Percentiles rank a stretch among this genome's conserved stretches.
Conservation (phyloP, 2,888 invertebrate genomes). For the Zelleria hepariella region DNA sequence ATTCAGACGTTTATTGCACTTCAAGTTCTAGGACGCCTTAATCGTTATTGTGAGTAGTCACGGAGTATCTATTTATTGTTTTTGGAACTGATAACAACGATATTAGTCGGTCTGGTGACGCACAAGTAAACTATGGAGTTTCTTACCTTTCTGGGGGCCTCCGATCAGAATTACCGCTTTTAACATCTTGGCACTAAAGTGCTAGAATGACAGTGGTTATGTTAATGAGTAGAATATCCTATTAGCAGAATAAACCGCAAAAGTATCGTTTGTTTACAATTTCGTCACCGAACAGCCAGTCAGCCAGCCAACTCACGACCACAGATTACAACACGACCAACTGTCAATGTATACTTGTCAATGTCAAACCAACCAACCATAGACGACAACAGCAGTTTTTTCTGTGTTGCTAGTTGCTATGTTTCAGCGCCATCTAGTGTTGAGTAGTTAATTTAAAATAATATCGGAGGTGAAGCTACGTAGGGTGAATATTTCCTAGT, state of each 20-base stretch:
- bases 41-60: neutral
- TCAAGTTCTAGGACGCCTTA: neutral
- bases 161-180: constrained; percentile 94
- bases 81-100: neutral
- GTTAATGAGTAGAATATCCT: neutral
- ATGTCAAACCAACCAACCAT: too few species aligned
- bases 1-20: neutral
- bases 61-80: neutral
- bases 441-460: neutral
- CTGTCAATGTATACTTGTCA: too few species aligned
- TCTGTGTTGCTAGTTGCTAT: too few species aligned
- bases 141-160: constrained; percentile 92
- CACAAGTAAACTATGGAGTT: constrained; percentile 3
- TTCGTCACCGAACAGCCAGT: too few species aligned
- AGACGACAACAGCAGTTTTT: too few species aligned
- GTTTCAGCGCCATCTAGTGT: neutral
- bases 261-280: neutral
- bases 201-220: neutral
- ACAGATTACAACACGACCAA: too few species aligned
- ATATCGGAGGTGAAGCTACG: neutral
- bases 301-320: neutral
- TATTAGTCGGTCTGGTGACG: neutral
- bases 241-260: neutral
- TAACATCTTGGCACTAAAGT: constrained; percentile 64
- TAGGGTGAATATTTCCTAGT: neutral